Evolutionary conservation across 2,888 invertebrate species (phyloP).

Genomic region (Sarcophaga variegata): DNA sequence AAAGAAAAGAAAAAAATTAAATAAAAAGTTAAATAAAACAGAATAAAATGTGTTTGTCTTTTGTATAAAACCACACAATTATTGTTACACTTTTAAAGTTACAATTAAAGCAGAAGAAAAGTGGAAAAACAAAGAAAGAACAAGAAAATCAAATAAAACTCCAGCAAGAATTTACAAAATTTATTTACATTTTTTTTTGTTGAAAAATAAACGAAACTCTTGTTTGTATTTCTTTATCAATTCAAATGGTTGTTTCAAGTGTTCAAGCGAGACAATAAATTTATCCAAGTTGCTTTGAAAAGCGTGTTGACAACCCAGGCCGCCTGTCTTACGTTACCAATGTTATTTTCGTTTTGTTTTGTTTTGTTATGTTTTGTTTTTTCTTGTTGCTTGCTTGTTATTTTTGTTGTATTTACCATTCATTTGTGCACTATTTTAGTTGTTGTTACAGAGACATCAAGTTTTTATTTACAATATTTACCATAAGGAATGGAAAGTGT

Average conservation of each 20-base stretch:
- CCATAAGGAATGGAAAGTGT: slow-evolving; percentile 7
- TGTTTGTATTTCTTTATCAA: slow-evolving; percentile 34
- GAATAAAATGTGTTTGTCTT: slow-evolving; percentile 43
- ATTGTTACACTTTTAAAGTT: slow-evolving; percentile 22
- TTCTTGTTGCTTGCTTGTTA: too few species aligned
- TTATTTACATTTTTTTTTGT: slow-evolving; percentile 60
- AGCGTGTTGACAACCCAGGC: slow-evolving; percentile 62
- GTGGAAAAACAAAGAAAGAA: background rate
- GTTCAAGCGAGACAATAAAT: slow-evolving; percentile 54
- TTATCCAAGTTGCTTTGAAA: slow-evolving; percentile 38
- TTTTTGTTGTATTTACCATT: background rate
- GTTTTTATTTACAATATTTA: slow-evolving; percentile 31
- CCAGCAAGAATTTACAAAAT: slow-evolving; percentile 32
- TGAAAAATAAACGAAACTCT: slow-evolving; percentile 11
- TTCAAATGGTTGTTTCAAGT: slow-evolving; percentile 55
- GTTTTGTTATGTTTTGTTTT: too few species aligned
- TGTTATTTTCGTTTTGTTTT: background rate
- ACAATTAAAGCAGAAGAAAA: slow-evolving; percentile 40
- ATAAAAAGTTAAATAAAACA: slow-evolving; percentile 9
- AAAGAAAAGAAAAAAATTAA: slow-evolving; percentile 3
- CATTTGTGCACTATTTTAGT: background rate
- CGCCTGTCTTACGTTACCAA: slow-evolving; percentile 48
- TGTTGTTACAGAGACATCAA: background rate
- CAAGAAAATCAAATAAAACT: slow-evolving; percentile 4
- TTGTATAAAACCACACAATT: slow-evolving; percentile 46